Base-by-base conservation (phyloP, 2,797 vertebrate species). In the Linurgus olivaceus region DNA sequence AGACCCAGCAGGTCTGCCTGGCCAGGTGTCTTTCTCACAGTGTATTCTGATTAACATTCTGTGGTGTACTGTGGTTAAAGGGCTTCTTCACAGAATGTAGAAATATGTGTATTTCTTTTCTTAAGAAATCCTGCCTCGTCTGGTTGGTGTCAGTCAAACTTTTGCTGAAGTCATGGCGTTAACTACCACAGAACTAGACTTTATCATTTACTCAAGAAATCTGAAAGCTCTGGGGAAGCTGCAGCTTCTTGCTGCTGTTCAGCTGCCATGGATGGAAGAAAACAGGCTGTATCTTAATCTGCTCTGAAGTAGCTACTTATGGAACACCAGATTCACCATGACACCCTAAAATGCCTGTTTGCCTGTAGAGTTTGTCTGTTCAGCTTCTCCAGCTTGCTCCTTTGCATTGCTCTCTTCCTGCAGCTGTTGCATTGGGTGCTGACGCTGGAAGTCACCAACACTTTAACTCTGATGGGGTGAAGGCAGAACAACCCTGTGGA, bases 401-500 rank as follows among this genome's bases (percentile, higher is more conserved):
- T 35, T 68, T 23, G 2, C 20, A 2, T 2, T 62, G 33, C 28
- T 65, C 61, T 59, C 55, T 23, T 92, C 31, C 71, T 35, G 37
- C 54, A 88, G 57, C 16, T 74, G 11, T 45, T 74, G 37, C 12
- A 4, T 21, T 51, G 37, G 42, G 23, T 70, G 58, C 8, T 37
- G 35, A 55, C 5, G 6, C 8, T 75, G 79, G 24, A 80, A 28
- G 31, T 83, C 14, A 50, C 0, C 0, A 75, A 83, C 5, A 0
- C 38, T 88, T 88, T 88, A 7, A 0, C 31, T 68, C 17, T 1
- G 0, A 21, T 0, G 4, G 26, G 10, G 16, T 21, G 40, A 57
- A 68, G 70, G 47, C 54, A 68, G 45, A 61, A 14, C 47, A 11
- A 31, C 37, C 45, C 50, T 16, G 19, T 57, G 42, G 59, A 82